Evolutionary conservation across 2,888 invertebrate genomes (phyloP).

Genomic region (Synergus gifuensis): DNA sequence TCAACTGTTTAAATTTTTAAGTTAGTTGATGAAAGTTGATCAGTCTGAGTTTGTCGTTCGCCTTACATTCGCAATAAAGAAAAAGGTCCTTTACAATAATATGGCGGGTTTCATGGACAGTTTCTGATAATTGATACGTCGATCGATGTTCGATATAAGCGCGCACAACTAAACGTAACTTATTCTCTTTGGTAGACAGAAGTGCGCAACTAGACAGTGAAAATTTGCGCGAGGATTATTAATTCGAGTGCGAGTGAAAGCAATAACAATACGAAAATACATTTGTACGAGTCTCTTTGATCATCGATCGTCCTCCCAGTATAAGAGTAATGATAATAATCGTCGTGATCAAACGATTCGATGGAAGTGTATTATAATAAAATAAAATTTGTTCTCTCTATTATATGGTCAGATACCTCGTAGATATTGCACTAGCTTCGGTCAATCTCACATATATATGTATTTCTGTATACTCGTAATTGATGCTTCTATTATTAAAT

Average conservation of each 20-base stretch:
- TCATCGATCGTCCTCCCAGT: conserved; percentile 17
- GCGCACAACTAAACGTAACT: not conserved
- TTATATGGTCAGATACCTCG: conserved; percentile 42
- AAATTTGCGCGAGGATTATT: not conserved
- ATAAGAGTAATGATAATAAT: conserved; percentile 28
- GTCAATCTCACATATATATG: conserved; percentile 42
- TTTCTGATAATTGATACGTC: conserved; percentile 6
- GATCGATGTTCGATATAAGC: not conserved
- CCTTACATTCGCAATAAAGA: not conserved
- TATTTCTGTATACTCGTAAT: conserved; percentile 27
- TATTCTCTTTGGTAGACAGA: conserved; percentile 11
- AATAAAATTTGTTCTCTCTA: conserved; percentile 51
- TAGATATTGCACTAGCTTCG: conserved; percentile 48
- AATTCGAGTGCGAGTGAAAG: not conserved
- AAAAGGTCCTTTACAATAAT: not conserved
- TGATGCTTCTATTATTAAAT: conserved; percentile 33
- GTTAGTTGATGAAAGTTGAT: not conserved
- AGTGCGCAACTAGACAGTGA: not conserved
- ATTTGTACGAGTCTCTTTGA: conserved; percentile 38
- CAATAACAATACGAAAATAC: conserved; percentile 27
- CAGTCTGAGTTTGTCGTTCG: not conserved
- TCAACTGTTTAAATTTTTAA: not conserved
- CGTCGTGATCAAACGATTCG: conserved; percentile 18
- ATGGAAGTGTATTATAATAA: conserved; percentile 43
- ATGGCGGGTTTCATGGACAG: conserved; percentile 10